A percentile compares a stretch with the other conserved stretches of the same genome.
Evolutionary conservation across 2,797 vertebrate genomes (phyloP).

Genomic region (Syngnathus rostellatus): DNA sequence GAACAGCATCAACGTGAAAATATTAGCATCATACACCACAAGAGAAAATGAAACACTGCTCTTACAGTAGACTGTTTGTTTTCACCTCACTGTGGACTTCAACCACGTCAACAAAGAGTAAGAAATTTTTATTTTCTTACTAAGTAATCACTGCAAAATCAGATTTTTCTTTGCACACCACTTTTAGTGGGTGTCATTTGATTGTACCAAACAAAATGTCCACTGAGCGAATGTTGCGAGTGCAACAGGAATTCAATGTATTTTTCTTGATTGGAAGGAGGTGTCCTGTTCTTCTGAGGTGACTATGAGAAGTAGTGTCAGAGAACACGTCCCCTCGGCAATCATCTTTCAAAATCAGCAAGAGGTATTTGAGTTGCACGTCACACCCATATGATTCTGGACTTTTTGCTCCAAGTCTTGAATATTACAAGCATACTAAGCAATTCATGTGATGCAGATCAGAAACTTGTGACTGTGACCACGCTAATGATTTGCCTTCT

Average conservation of each 20-base stretch:
- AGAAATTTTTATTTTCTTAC: background rate
- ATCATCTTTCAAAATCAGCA: conserved; percentile 63
- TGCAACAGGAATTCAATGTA: background rate
- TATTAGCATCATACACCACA: background rate
- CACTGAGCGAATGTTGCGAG: background rate
- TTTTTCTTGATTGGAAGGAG: conserved; percentile 62
- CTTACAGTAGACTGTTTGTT: too few species aligned
- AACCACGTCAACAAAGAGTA: background rate
- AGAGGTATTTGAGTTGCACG: conserved; percentile 67
- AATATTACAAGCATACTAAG: conserved; percentile 1
- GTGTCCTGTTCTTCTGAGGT: conserved; percentile 70
- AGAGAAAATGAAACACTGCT: too few species aligned
- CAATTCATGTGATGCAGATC: background rate
- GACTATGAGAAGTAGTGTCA: conserved; percentile 62
- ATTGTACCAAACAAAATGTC: background rate
- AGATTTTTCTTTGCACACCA: background rate
- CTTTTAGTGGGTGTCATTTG: background rate
- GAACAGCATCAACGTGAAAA: background rate
- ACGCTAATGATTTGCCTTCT: conserved; percentile 24
- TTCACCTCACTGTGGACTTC: too few species aligned
- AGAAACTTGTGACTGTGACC: conserved; percentile 16
- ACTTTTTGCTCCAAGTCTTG: background rate
- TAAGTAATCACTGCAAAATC: background rate
- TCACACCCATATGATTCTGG: background rate
- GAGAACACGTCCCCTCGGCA: conserved; percentile 57